Base-by-base conservation (phyloP, 2,888 invertebrate genomes). In the Cantharis lateralis region DNA sequence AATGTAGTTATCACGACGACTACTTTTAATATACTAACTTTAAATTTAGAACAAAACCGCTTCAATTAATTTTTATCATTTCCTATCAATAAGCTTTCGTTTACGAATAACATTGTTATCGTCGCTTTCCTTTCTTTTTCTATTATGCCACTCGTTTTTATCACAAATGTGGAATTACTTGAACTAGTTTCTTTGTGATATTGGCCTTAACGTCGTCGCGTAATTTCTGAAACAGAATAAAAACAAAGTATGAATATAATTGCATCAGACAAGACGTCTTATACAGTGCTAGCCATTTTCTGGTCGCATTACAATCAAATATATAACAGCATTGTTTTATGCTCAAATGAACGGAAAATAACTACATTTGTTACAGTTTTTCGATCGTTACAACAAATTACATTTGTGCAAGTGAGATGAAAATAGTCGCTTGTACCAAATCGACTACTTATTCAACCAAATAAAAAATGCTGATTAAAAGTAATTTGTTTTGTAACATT, bases 311-410 rank as follows among this genome's bases (percentile, higher is more conserved):
- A 71, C 64, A 48, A 16, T 28, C 32, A 48, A 68, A 24, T 70
- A 74, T 70, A 71, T 64, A 71, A 68, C 70, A 68, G 75, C 72
- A 76, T 76, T 76, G 72, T 76, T 76, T 76, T 76, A 76, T 70
- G 76, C 76, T 76, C 72, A 72, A 76, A 72, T 72, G 76, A 70
- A 72, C 72, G 76, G 72, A 76, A 76, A 76, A 76, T 76, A 15
- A 32, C 28, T 71, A 62, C 71, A 71, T 71, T 72, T 75, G 71
- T 68, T 15, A 48, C 48, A 63, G 66, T 62, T 75, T 62, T 75
- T 68, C 71, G 15, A 61, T 68, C 28, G 26, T 71, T 71, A 68
- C 15, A 10, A 20, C 18, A 18, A 26, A 32, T 70, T 69, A 10
- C 15, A 63, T 62, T 26, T 20, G 28, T 63, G 28, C 13, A 73